These are phyloP conservation scores for Peribatodes rhomboidaria DNA, from an alignment of 2,888 invertebrate genomes.

Conservation along the genomic window DNA sequence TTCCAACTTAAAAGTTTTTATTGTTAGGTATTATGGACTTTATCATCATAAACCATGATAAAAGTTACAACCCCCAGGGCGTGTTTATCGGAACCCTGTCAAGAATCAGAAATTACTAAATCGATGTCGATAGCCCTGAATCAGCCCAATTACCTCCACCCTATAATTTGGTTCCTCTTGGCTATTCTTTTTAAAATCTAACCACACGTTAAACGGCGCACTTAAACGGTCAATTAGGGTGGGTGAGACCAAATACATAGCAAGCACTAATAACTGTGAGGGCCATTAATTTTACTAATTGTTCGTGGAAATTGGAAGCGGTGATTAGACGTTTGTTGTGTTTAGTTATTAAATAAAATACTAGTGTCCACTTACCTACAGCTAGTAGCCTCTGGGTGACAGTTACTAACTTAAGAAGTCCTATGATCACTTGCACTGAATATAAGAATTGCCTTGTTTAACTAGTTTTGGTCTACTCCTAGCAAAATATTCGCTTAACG, in stretches of 20 bases:
- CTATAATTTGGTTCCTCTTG: slow-evolving; percentile 37
- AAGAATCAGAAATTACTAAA: slow-evolving; percentile 33
- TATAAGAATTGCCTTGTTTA: no score
- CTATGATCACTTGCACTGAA: no score
- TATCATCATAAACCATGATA: not conserved
- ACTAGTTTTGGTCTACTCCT: no score
- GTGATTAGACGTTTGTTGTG: slow-evolving; percentile 32
- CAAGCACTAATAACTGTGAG: slow-evolving; percentile 46
- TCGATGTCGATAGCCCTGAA: slow-evolving; percentile 30
- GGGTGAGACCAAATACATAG: slow-evolving; percentile 45
- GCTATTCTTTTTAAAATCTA: slow-evolving; percentile 38
- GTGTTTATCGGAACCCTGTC: slow-evolving; percentile 22
- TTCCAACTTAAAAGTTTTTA: no score
- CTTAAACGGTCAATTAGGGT: slow-evolving; percentile 49
- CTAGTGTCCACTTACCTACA: no score
- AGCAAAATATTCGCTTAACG: no score
- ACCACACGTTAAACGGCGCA: slow-evolving; percentile 47
- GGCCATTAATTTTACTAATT: slow-evolving; percentile 41
- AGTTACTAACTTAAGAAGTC: no score
- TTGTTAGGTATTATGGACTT: no score
- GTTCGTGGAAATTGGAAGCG: slow-evolving; percentile 44
- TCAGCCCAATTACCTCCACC: slow-evolving; percentile 36
- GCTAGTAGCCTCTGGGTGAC: no score
- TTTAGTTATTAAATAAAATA: slow-evolving; percentile 1
- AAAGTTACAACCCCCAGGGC: slow-evolving; percentile 8